These are phyloP conservation scores for Geophilus truncorum DNA, from an alignment of 2,888 invertebrate species.

Conservation along the genomic window DNA sequence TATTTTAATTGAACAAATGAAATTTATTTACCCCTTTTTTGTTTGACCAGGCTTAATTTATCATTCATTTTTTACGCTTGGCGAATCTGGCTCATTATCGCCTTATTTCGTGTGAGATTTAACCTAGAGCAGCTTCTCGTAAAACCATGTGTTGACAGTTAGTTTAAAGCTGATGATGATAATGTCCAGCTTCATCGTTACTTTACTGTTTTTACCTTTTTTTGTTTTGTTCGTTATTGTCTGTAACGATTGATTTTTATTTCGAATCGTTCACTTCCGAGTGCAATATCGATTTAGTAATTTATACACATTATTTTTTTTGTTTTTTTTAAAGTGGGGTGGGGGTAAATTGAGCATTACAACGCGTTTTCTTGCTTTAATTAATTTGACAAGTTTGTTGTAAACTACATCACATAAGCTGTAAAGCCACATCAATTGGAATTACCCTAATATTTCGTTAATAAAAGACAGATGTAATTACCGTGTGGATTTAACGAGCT, in stretches of 20 bases:
- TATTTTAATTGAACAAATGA: too few species aligned
- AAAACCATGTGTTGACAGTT: neutral
- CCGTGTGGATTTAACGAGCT: neutral
- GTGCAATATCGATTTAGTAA: neutral
- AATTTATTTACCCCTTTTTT: too few species aligned
- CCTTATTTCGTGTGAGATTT: neutral
- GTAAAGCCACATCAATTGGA: neutral
- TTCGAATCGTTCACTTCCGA: neutral
- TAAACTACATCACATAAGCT: too few species aligned
- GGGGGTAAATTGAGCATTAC: neutral
- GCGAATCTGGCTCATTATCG: neutral
- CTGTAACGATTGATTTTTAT: neutral
- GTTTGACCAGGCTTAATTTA: too few species aligned
- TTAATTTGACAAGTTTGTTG: neutral
- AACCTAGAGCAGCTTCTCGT: neutral
- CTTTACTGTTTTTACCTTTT: too few species aligned
- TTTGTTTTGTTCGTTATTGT: neutral
- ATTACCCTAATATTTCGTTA: neutral
- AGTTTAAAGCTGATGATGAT: neutral
- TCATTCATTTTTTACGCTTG: too few species aligned
- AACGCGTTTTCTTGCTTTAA: neutral
- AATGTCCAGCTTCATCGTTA: neutral
- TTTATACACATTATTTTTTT: neutral
- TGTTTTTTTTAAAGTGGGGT: too few species aligned
- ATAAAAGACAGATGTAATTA: slow-evolving; percentile 13